Evolutionary conservation across 2,113 vertebrate species (phyloP).

Genomic region (Dicentrarchus labrax): DNA sequence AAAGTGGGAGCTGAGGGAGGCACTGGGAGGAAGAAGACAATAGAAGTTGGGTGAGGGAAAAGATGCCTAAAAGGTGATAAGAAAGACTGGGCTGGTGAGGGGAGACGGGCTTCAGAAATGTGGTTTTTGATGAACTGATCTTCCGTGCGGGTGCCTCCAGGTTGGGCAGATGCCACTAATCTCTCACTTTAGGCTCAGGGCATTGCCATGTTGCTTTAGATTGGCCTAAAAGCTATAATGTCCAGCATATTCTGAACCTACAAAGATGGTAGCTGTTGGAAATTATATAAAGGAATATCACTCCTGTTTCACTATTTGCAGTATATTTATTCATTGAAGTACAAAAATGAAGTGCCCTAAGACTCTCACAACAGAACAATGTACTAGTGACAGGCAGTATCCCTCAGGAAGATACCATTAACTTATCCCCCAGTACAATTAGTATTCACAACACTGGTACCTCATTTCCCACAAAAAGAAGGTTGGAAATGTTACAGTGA

Average conservation of each 20-base stretch:
- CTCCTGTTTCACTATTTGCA: neutral
- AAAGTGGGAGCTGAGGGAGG: constrained; percentile 30
- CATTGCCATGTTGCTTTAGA: neutral
- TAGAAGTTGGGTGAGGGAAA: constrained; percentile 20
- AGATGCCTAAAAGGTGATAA: constrained; percentile 46
- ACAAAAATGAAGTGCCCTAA: neutral
- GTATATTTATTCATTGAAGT: neutral
- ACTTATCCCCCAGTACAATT: neutral
- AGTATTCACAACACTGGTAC: neutral
- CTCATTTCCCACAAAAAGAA: neutral
- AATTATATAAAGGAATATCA: neutral
- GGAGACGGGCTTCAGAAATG: constrained; percentile 29
- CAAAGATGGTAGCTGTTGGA: neutral
- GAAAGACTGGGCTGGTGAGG: constrained; percentile 12
- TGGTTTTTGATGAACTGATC: constrained; percentile 50
- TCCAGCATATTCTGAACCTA: neutral
- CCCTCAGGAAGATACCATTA: constrained; percentile 5
- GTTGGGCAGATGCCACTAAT: constrained; percentile 18
- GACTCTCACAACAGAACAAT: neutral
- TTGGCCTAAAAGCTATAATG: neutral
- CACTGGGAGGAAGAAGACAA: neutral
- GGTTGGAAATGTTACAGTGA: neutral
- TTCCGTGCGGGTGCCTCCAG: neutral
- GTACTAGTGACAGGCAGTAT: neutral
- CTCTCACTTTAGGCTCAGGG: constrained; percentile 17